Conservation (phyloP, 1,140 invertebrate genomes). For the Trichoplusia ni region DNA sequence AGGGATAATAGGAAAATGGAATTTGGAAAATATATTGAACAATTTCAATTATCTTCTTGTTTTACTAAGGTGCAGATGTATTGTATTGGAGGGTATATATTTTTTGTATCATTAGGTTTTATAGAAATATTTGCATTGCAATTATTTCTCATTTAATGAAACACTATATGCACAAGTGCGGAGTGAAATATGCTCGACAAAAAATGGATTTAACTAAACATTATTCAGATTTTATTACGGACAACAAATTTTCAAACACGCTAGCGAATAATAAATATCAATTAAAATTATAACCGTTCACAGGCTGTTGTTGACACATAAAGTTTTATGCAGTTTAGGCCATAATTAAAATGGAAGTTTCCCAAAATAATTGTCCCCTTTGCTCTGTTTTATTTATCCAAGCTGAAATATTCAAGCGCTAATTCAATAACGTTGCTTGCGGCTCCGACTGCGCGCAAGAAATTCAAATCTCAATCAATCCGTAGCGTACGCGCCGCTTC, state of each 20-base stretch:
- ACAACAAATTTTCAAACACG: constrained; percentile 3
- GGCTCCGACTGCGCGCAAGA: constrained; percentile 62
- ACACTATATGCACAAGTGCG: too few relatives aligned
- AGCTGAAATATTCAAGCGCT: constrained; percentile 65
- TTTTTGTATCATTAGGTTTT: too few relatives aligned
- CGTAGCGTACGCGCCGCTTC: constrained; percentile 49
- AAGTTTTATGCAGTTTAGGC: constrained; percentile 38
- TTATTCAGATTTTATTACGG: too few relatives aligned
- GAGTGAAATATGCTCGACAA: too few relatives aligned
- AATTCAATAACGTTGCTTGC: constrained; percentile 63
- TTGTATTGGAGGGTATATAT: too few relatives aligned
- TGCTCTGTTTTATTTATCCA: constrained; percentile 62
- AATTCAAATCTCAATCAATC: constrained; percentile 77
- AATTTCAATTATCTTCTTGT: too few relatives aligned
- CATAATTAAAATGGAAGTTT: constrained; percentile 35
- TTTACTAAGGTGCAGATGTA: too few relatives aligned
- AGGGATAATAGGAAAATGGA: too few relatives aligned
- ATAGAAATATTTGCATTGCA: too few relatives aligned
- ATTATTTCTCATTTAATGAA: too few relatives aligned
- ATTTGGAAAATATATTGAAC: too few relatives aligned
- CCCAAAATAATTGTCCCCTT: constrained; percentile 48
- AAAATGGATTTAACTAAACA: too few relatives aligned
- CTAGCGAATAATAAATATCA: constrained; percentile 4
- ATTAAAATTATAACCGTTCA: constrained; percentile 16
- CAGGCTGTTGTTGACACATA: constrained; percentile 39